These are phyloP conservation scores for Mimachlamys varia DNA, from an alignment of 2,888 invertebrate species.

Conservation along the genomic window DNA sequence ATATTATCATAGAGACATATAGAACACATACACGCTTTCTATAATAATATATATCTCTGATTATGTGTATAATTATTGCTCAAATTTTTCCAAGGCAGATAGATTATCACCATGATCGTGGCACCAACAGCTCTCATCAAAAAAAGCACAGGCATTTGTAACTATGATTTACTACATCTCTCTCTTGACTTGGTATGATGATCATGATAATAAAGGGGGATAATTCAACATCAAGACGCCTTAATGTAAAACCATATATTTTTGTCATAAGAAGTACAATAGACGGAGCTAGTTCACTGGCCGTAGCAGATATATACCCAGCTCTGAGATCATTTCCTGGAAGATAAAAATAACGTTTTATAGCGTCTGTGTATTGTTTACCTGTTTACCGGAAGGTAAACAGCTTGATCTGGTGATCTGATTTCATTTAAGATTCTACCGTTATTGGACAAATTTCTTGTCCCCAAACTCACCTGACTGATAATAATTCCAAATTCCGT, in stretches of 20 bases:
- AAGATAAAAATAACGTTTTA: not conserved
- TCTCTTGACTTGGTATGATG: too few relatives aligned
- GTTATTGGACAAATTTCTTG: not conserved
- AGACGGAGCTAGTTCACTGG: not conserved
- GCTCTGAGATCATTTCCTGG: not conserved
- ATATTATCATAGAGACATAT: too few relatives aligned
- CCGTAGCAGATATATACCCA: not conserved
- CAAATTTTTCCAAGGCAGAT: too few relatives aligned
- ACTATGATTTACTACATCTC: too few relatives aligned
- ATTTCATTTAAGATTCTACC: not conserved
- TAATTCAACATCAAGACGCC: not conserved
- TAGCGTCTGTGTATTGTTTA: not conserved
- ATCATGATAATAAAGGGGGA: too few relatives aligned
- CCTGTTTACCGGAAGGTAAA: not conserved
- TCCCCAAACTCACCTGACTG: not conserved
- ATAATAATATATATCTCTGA: too few relatives aligned
- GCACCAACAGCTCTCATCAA: too few relatives aligned
- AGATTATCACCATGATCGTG: too few relatives aligned
- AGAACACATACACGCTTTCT: too few relatives aligned
- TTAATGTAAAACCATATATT: not conserved
- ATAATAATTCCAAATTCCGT: not conserved
- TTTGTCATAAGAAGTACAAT: not conserved
- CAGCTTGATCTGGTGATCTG: too few relatives aligned
- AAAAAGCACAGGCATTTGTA: too few relatives aligned
- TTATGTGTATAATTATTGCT: too few relatives aligned